A percentile compares a stretch with the other conserved stretches of the same genome.
Evolutionary conservation across 2,797 vertebrate genomes (phyloP).

Genomic region (Discoglossus pictus): DNA sequence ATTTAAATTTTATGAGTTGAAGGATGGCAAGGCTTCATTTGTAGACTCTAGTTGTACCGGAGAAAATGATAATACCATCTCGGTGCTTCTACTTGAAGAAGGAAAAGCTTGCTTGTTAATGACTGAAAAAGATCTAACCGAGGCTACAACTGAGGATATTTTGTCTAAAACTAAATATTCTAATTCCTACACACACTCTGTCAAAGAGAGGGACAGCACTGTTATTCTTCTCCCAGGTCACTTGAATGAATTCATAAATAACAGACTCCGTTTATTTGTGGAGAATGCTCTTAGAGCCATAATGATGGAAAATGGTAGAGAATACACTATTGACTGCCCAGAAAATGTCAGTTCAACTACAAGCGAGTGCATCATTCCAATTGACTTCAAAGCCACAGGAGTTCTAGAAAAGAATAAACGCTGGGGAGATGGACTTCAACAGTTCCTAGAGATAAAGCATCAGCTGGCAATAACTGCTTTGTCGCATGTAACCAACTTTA

Average conservation of each 20-base stretch:
- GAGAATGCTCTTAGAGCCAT: slow-evolving; percentile 55
- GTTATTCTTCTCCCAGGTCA: slow-evolving; percentile 46
- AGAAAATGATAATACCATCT: slow-evolving; percentile 23
- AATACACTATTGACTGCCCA: slow-evolving; percentile 52
- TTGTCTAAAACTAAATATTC: slow-evolving; percentile 47
- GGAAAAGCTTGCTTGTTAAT: slow-evolving; percentile 50
- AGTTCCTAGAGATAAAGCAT: slow-evolving; percentile 72
- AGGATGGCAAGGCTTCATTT: slow-evolving; percentile 40
- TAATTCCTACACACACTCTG: neutral
- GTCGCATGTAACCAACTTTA: slow-evolving; percentile 67
- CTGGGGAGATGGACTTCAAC: slow-evolving; percentile 66
- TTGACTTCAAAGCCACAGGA: slow-evolving; percentile 61
- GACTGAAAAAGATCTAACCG: slow-evolving; percentile 42
- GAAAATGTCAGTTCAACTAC: neutral
- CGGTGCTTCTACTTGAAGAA: slow-evolving; percentile 46
- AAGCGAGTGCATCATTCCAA: slow-evolving; percentile 44
- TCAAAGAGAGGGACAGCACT: neutral
- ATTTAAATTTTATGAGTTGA: slow-evolving; percentile 45
- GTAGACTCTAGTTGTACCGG: slow-evolving; percentile 1
- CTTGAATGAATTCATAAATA: slow-evolving; percentile 45
- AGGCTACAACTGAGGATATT: slow-evolving; percentile 42
- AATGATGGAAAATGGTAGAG: slow-evolving; percentile 49
- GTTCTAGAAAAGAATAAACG: slow-evolving; percentile 55
- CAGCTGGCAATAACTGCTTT: slow-evolving; percentile 59
- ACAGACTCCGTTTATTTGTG: slow-evolving; percentile 47